These are phyloP conservation scores for Pheosia gnoma DNA, from an alignment of 2,888 invertebrate genomes.

Conservation along the genomic window DNA sequence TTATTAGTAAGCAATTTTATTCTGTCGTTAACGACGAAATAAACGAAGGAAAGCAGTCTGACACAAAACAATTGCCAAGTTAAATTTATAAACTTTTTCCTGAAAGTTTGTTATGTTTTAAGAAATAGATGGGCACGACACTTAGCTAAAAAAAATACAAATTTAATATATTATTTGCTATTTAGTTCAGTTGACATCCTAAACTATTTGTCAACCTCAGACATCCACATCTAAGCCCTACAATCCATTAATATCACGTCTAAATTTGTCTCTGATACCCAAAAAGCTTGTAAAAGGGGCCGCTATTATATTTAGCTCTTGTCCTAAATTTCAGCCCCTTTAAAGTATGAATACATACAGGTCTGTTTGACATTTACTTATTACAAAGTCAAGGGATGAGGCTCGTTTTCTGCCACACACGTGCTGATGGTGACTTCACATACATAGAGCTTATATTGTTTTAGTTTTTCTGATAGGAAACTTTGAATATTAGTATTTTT, in stretches of 20 bases:
- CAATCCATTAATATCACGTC: background rate
- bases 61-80: too few species aligned
- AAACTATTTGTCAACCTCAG: background rate
- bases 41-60: too few species aligned
- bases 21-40: too few species aligned
- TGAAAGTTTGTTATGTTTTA: too few species aligned
- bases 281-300: background rate
- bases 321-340: background rate
- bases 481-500: too few species aligned
- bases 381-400: slow-evolving; percentile 27
- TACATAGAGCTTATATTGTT: too few species aligned
- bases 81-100: too few species aligned
- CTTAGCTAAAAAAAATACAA: background rate
- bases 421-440: slow-evolving; percentile 9
- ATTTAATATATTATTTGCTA: background rate
- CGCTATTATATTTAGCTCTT: background rate
- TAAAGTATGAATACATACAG: slow-evolving; percentile 25
- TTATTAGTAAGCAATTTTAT: too few species aligned
- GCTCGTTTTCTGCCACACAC: slow-evolving; percentile 36
- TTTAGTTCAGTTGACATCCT: background rate
- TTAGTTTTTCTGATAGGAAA: too few species aligned
- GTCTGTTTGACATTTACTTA: slow-evolving; percentile 39
- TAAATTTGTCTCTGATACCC: background rate
- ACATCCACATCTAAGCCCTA: background rate
- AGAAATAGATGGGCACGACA: too few species aligned